These are phyloP conservation scores for Bruchidius siliquastri DNA, from an alignment of 2,888 invertebrate genomes.

Conservation along the genomic window DNA sequence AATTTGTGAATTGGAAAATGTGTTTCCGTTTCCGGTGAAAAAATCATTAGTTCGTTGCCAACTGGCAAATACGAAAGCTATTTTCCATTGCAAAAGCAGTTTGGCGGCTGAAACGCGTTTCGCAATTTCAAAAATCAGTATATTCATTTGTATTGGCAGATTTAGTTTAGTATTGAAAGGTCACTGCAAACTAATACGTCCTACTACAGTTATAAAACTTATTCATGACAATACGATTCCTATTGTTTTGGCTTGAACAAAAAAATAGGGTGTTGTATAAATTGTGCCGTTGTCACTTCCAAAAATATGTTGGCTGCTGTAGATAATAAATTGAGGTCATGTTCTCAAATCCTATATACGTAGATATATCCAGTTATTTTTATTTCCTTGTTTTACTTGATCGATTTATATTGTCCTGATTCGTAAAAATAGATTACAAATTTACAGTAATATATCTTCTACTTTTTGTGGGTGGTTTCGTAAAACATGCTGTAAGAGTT, in stretches of 20 bases:
- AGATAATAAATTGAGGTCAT: not conserved
- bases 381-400: not conserved
- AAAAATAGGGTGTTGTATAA: not conserved
- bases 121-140: not conserved
- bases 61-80: not conserved
- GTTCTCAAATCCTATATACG: not conserved
- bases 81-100: not conserved
- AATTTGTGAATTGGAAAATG: not conserved
- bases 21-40: not conserved
- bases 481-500: too few species aligned
- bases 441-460: too few species aligned
- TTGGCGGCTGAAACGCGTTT: not conserved
- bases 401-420: not conserved
- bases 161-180: not conserved
- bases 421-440: not conserved
- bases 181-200: too few species aligned
- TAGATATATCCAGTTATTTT: not conserved
- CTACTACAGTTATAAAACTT: too few species aligned
- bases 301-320: not conserved
- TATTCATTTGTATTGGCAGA: not conserved
- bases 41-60: not conserved
- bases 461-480: too few species aligned
- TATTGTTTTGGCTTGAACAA: not conserved
- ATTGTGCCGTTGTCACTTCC: not conserved
- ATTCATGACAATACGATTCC: too few species aligned